phyloP scores from a whole-genome alignment of 2,888 invertebrate genomes.

The Meiosimyza decipiens region DNA sequence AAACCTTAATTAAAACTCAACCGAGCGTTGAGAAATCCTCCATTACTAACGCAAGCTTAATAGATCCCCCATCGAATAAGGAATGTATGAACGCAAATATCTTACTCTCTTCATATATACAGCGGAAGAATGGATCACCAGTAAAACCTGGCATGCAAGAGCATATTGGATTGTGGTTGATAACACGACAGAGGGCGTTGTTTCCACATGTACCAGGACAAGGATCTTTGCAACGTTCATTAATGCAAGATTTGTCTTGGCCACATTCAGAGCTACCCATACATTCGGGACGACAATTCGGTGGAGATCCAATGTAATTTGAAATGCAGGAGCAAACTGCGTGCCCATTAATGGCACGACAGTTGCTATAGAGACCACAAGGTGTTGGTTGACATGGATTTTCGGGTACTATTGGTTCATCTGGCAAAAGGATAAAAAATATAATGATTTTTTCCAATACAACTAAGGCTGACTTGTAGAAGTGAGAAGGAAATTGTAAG shows the following conservation, averaged over 20 bases:
- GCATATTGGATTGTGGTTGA: conserved; percentile 88
- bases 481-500: neutral
- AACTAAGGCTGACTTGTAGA: neutral
- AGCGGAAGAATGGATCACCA: conserved; percentile 86
- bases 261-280: conserved; percentile 85
- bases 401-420: conserved; percentile 58
- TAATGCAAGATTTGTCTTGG: conserved; percentile 82
- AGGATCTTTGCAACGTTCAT: conserved; percentile 83
- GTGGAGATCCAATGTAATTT: conserved; percentile 83
- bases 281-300: conserved; percentile 83
- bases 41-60: neutral
- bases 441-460: too few relatives aligned
- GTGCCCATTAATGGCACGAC: conserved; percentile 77
- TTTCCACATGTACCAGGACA: conserved; percentile 86
- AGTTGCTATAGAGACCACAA: conserved; percentile 84
- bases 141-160: conserved; percentile 79
- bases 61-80: neutral
- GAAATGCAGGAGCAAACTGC: conserved; percentile 84
- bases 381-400: conserved; percentile 77
- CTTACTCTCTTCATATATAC: conserved; percentile 77
- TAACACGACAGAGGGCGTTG: conserved; percentile 83
- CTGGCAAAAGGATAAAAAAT: conserved; percentile 41
- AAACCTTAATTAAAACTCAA: too few relatives aligned
- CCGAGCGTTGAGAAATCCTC: too few relatives aligned
- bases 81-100: conserved; percentile 35